A percentile compares a stretch with the other conserved stretches of the same genome.
These are phyloP conservation scores for Sebastiscus albofasciatus DNA, from an alignment of 2,797 vertebrate genomes.

Conservation along the genomic window DNA sequence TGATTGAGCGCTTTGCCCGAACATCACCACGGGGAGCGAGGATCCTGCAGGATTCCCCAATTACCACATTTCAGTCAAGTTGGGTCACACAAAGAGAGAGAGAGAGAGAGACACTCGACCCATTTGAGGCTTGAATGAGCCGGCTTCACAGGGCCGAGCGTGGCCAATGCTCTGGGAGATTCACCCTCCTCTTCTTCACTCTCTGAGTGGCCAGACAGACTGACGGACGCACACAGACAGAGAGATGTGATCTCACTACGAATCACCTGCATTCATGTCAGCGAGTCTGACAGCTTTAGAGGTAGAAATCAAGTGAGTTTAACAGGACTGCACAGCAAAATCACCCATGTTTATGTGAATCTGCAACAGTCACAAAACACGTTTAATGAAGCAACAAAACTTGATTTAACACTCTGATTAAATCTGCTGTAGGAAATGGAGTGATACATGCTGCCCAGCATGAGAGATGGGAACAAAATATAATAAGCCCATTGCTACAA, in stretches of 20 bases:
- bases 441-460: not conserved
- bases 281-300: not conserved
- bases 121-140: slow-evolving; percentile 65
- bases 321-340: not conserved
- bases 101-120: slow-evolving; percentile 39
- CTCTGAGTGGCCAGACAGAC: slow-evolving; percentile 23
- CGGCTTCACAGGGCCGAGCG: slow-evolving; percentile 44
- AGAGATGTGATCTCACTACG: not conserved
- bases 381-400: not conserved
- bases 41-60: slow-evolving; percentile 58
- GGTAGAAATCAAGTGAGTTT: not conserved
- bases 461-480: not conserved
- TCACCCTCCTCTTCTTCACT: slow-evolving; percentile 38
- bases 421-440: not conserved
- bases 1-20: slow-evolving; percentile 44
- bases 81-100: slow-evolving; percentile 66
- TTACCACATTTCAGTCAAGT: slow-evolving; percentile 73
- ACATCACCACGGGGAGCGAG: slow-evolving; percentile 57
- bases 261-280: slow-evolving; percentile 1
- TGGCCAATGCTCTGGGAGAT: slow-evolving; percentile 31
- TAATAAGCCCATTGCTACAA: not conserved
- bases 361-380: not conserved
- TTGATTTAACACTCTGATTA: not conserved
- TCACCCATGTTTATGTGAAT: not conserved
- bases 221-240: not conserved